phyloP scores from a whole-genome alignment of 2,113 vertebrate species.

The Gavia stellata region DNA sequence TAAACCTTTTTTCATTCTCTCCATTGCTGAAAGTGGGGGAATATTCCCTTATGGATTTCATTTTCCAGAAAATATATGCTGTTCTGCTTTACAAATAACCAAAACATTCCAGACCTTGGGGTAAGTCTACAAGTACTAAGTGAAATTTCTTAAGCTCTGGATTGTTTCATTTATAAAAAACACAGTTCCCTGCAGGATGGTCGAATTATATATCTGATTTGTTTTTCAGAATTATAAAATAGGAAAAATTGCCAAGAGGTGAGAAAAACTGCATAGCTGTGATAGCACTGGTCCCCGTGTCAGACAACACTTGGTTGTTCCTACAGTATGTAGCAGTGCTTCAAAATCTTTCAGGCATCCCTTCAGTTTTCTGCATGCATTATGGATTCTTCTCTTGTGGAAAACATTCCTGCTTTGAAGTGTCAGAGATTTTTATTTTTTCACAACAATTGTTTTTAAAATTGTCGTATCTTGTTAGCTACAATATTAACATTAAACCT shows the following conservation, averaged over 20 bases:
- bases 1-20: not conserved
- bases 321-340: not conserved
- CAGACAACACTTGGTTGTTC: not conserved
- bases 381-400: not conserved
- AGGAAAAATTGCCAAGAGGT: not conserved
- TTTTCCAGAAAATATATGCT: not conserved
- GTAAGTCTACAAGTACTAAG: not conserved
- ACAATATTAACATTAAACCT: not conserved
- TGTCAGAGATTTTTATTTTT: constrained; percentile 5
- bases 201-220: not conserved
- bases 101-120: not conserved
- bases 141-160: not conserved
- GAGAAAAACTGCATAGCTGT: not conserved
- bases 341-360: not conserved
- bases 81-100: not conserved
- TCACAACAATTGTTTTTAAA: not conserved
- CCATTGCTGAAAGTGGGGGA: not conserved
- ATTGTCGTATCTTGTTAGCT: not conserved
- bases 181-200: not conserved
- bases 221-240: not conserved
- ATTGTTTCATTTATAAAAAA: not conserved
- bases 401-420: constrained; percentile 33
- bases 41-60: not conserved
- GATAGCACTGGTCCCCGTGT: not conserved
- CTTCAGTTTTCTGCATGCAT: not conserved